Percentiles rank a stretch among this genome's conserved stretches.
Conservation (phyloP, 2,888 invertebrate species). For the Griposia aprilina region DNA sequence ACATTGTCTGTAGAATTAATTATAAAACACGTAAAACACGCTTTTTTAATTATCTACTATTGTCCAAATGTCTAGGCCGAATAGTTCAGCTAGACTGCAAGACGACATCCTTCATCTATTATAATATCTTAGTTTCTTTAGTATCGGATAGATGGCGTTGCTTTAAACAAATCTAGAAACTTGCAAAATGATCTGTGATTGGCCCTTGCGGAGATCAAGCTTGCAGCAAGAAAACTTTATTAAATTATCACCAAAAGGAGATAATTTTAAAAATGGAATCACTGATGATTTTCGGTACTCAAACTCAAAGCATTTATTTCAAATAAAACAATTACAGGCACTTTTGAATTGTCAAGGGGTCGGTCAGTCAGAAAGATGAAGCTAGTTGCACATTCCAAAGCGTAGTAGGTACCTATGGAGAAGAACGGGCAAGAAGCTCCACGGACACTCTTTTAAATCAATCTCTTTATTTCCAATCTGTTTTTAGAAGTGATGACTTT, state of each 20-base stretch:
- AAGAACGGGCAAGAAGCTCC: no score
- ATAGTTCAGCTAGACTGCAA: slow-evolving; percentile 32
- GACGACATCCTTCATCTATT: slow-evolving; percentile 28
- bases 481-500: no score
- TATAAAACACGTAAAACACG: slow-evolving; percentile 33
- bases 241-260: not conserved
- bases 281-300: not conserved
- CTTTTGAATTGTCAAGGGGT: no score
- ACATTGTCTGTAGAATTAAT: slow-evolving; percentile 1
- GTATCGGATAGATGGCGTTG: slow-evolving; percentile 32
- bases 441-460: no score
- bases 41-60: not conserved
- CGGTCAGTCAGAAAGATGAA: no score
- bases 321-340: no score
- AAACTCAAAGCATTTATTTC: no score
- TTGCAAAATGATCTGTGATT: not conserved
- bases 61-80: slow-evolving; percentile 38
- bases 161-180: not conserved
- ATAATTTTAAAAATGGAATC: not conserved
- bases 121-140: not conserved
- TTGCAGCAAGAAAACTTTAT: not conserved
- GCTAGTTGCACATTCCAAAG: no score
- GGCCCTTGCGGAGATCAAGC: not conserved
- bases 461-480: no score
- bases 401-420: no score